Conservation (phyloP, 2,113 vertebrate species). For the Elephantulus edwardii region DNA sequence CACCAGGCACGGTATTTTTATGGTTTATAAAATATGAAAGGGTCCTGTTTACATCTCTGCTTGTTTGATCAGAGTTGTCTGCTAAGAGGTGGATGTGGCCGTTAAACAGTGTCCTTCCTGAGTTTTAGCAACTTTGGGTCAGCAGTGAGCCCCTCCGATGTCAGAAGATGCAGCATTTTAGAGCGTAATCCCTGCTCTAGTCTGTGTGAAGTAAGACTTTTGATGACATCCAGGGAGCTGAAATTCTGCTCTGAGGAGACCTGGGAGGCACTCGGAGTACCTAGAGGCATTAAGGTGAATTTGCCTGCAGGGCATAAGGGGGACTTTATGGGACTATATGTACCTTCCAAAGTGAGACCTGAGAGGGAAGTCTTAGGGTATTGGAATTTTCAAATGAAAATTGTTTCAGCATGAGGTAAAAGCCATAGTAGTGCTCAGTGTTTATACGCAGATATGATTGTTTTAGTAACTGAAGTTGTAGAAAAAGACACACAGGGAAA, state of each 20-base stretch:
- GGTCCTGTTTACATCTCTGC: not conserved
- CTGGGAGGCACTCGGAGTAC: accelerated
- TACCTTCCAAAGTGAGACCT: not conserved
- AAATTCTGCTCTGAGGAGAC: not conserved
- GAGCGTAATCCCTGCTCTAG: not conserved
- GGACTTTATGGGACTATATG: accelerated
- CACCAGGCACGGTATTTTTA: not conserved
- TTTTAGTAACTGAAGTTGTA: not conserved
- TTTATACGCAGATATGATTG: not conserved
- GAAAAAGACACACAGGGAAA: not conserved
- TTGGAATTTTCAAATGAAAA: not conserved
- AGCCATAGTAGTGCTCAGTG: not conserved
- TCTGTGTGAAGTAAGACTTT: not conserved
- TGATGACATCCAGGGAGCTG: not conserved
- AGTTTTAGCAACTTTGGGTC: not conserved
- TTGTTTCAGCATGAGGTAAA: not conserved
- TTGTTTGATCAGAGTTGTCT: not conserved
- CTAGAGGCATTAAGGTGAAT: not conserved
- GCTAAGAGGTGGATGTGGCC: not conserved
- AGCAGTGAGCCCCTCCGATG: not conserved
- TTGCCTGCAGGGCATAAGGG: not conserved
- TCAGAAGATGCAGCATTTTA: not conserved
- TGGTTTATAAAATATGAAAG: not conserved
- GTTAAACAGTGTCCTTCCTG: not conserved
- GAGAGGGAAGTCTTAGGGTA: not conserved